These are phyloP conservation scores for Ictalurus punctatus DNA, from an alignment of 2,113 vertebrate species.

Conservation along the genomic window DNA sequence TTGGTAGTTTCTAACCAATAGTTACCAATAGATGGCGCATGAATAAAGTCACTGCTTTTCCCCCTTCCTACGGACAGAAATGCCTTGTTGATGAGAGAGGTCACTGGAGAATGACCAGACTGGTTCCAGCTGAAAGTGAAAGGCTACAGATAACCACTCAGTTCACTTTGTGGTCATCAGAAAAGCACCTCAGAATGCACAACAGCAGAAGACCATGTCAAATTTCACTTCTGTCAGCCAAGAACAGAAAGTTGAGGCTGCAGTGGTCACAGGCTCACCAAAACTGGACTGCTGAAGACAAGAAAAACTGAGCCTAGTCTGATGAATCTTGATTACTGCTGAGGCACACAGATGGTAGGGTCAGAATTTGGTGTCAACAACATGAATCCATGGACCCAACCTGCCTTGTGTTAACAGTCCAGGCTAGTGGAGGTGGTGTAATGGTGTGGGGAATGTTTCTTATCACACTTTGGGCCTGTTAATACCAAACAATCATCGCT, in stretches of 20 bases:
- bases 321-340: background rate
- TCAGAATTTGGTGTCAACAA: too few species aligned
- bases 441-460: background rate
- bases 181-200: background rate
- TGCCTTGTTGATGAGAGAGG: background rate
- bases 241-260: background rate
- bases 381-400: background rate
- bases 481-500: background rate
- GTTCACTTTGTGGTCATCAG: background rate
- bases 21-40: background rate
- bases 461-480: background rate
- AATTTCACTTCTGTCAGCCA: background rate
- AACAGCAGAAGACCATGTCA: background rate
- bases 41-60: background rate
- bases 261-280: background rate
- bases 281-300: background rate
- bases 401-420: background rate
- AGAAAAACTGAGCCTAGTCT: background rate
- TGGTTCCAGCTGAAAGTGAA: background rate
- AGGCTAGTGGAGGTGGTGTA: background rate
- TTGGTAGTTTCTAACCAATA: background rate
- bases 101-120: background rate
- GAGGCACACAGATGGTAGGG: background rate
- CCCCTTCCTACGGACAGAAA: background rate
- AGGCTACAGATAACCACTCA: background rate